These are phyloP conservation scores for Xylocopa sonorina DNA, from an alignment of 1,140 invertebrate species.

Conservation along the genomic window DNA sequence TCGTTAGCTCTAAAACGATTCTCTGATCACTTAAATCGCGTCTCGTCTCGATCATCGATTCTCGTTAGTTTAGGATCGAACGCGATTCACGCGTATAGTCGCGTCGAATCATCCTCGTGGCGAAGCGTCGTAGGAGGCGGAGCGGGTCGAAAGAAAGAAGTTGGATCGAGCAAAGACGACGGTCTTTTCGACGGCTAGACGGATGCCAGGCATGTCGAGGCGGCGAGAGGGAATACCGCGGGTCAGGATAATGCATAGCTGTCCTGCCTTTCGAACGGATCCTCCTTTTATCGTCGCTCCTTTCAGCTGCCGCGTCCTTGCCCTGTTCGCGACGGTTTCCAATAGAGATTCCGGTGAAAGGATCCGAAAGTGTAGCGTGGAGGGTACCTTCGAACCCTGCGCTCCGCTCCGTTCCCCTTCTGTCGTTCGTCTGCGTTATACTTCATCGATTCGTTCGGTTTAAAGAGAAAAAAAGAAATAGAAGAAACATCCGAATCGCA, in stretches of 20 bases:
- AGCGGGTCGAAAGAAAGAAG: neutral
- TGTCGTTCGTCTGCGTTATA: neutral
- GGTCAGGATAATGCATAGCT: slow-evolving; percentile 42
- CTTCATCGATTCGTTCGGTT: too few species aligned
- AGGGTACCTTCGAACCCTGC: neutral
- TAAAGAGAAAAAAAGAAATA: too few species aligned
- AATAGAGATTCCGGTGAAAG: slow-evolving; percentile 29
- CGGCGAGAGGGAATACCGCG: slow-evolving; percentile 50
- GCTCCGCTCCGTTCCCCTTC: neutral
- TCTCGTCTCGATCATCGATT: too few species aligned
- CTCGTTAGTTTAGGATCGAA: too few species aligned
- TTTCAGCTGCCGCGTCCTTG: slow-evolving; percentile 55
- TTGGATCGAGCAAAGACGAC: neutral
- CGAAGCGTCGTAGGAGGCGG: too few species aligned
- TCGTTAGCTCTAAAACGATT: too few species aligned
- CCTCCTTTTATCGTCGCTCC: slow-evolving; percentile 29
- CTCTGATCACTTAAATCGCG: too few species aligned
- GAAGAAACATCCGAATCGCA: too few species aligned
- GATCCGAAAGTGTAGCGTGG: slow-evolving; percentile 26
- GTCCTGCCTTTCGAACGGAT: slow-evolving; percentile 33
- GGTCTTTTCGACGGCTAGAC: slow-evolving; percentile 28
- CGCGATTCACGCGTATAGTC: too few species aligned
- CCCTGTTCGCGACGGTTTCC: slow-evolving; percentile 18
- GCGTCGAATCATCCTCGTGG: too few species aligned
- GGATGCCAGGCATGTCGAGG: slow-evolving; percentile 51